phyloP scores from a whole-genome alignment of 2,113 vertebrate species.

The Seriola dumerili region DNA sequence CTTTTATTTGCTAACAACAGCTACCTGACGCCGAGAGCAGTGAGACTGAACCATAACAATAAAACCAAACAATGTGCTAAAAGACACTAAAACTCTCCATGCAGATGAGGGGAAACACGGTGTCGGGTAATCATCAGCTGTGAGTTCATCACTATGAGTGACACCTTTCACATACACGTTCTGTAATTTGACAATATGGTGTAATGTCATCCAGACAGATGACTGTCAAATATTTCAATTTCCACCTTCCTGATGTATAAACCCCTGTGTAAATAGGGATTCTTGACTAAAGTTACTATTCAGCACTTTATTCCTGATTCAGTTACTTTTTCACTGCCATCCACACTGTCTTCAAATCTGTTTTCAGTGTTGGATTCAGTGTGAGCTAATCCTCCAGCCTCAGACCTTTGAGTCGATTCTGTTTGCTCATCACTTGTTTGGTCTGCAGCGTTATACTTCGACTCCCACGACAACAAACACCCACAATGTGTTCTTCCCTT shows the following conservation, averaged over 20 bases:
- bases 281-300: not conserved
- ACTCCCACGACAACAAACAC: conserved; percentile 60
- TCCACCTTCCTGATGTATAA: not conserved
- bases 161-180: too few relatives aligned
- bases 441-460: conserved; percentile 25
- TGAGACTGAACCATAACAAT: too few relatives aligned
- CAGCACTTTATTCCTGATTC: conserved; percentile 1
- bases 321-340: not conserved
- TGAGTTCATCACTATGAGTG: too few relatives aligned
- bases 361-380: not conserved
- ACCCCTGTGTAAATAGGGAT: too few relatives aligned
- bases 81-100: too few relatives aligned
- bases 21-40: too few relatives aligned
- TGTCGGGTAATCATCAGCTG: too few relatives aligned
- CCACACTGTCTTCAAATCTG: not conserved
- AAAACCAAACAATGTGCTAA: too few relatives aligned
- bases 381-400: conserved; percentile 6
- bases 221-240: too few relatives aligned
- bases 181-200: not conserved
- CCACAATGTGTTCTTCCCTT: conserved; percentile 53
- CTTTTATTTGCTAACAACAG: too few relatives aligned
- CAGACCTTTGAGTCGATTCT: conserved; percentile 8
- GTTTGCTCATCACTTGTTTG: conserved; percentile 43
- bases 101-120: too few relatives aligned
- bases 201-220: not conserved